These are phyloP conservation scores for Casuarius casuarius DNA, from an alignment of 2,113 vertebrate species.

Conservation along the genomic window DNA sequence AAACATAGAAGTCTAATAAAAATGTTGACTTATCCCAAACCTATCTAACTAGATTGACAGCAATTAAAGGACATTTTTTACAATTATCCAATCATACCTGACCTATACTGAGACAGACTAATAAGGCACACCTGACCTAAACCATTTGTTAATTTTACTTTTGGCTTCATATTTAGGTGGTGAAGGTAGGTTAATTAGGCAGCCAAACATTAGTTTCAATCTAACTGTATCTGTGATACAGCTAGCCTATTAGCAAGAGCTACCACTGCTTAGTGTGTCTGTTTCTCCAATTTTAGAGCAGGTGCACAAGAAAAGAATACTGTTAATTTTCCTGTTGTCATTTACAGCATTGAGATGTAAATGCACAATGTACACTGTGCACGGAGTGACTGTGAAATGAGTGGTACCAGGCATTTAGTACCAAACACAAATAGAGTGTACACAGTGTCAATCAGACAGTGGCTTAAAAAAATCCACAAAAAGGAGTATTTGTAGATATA, in stretches of 20 bases:
- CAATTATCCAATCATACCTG: background rate
- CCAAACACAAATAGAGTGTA: background rate
- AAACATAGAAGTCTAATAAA: background rate
- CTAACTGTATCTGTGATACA: constrained; percentile 11
- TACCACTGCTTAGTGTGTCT: background rate
- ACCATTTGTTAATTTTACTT: constrained; percentile 14
- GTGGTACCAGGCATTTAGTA: background rate
- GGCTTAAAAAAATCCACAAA: background rate
- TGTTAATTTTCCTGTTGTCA: constrained; percentile 19
- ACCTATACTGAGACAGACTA: constrained; percentile 24
- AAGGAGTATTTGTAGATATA: background rate
- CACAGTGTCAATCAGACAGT: background rate
- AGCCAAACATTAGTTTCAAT: constrained; percentile 25
- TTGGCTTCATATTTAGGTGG: constrained; percentile 41
- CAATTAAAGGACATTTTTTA: constrained; percentile 35
- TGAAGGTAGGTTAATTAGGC: constrained; percentile 66
- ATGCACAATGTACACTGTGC: background rate
- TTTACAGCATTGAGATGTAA: background rate
- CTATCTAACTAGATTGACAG: background rate
- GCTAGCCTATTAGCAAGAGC: background rate
- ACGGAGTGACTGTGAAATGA: background rate
- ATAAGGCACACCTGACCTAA: constrained; percentile 22
- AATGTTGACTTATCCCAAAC: background rate
- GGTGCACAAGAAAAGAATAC: background rate
- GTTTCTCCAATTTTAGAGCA: constrained; percentile 18